A percentile compares a stretch with the other conserved stretches of the same genome.
These are phyloP conservation scores for Scaptomyza pallida DNA, from an alignment of 1,140 invertebrate genomes.

Conservation along the genomic window DNA sequence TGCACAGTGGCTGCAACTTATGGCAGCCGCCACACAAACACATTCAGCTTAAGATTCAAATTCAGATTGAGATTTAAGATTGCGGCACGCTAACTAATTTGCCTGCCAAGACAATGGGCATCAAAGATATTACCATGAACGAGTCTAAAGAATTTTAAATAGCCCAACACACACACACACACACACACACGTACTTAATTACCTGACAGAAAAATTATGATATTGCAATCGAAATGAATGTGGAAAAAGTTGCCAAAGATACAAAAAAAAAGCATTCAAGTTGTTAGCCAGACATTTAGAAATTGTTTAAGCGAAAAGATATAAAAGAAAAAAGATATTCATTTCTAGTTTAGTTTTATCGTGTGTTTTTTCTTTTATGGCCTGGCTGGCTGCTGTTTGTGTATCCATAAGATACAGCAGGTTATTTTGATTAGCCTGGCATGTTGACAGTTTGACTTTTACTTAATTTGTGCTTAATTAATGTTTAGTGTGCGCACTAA, in stretches of 20 bases:
- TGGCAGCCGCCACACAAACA: not conserved
- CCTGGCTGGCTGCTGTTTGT: slow-evolving; percentile 28
- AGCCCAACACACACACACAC: slow-evolving; percentile 36
- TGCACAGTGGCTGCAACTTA: slow-evolving; percentile 55
- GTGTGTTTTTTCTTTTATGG: slow-evolving; percentile 37
- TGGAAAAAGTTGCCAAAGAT: slow-evolving; percentile 52
- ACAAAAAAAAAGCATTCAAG: slow-evolving; percentile 36
- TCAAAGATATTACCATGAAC: slow-evolving; percentile 33
- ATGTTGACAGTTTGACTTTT: slow-evolving; percentile 70
- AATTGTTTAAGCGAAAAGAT: slow-evolving; percentile 17
- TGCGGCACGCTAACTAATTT: slow-evolving; percentile 29
- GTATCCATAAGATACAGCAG: slow-evolving; percentile 59
- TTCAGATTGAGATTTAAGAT: slow-evolving; percentile 1
- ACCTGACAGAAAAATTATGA: slow-evolving; percentile 56
- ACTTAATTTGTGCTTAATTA: slow-evolving; percentile 72
- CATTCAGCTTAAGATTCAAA: slow-evolving; percentile 1
- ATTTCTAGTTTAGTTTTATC: slow-evolving; percentile 21
- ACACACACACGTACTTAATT: slow-evolving; percentile 42
- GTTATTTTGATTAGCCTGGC: slow-evolving; percentile 65
- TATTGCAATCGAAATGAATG: slow-evolving; percentile 49
- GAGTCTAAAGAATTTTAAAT: slow-evolving; percentile 40
- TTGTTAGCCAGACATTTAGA: not conserved
- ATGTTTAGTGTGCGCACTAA: slow-evolving; percentile 44
- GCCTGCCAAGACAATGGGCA: slow-evolving; percentile 9
- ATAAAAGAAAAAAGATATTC: slow-evolving; percentile 43